phyloP scores from a whole-genome alignment of 1,140 invertebrate species.

The Drosophila baimaii region DNA sequence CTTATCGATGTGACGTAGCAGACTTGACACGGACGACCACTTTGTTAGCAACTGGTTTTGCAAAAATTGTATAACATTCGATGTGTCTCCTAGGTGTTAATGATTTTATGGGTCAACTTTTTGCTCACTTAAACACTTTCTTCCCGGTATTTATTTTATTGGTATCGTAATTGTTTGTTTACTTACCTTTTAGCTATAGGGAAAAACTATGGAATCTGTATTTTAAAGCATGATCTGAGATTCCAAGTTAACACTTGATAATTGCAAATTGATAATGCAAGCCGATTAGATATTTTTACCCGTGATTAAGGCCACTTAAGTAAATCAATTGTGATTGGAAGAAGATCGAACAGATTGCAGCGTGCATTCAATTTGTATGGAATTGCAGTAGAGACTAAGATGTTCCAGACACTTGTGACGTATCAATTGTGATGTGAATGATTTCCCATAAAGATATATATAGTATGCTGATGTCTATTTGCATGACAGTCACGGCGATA shows the following conservation, averaged over 20 bases:
- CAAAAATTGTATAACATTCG: conserved; percentile 2
- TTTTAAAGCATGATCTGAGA: neutral
- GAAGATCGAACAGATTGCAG: conserved; percentile 15
- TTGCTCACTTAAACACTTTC: conserved; percentile 16
- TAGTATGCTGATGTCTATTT: conserved; percentile 13
- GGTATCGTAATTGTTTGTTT: neutral
- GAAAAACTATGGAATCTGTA: neutral
- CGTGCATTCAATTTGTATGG: conserved; percentile 5
- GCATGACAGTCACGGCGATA: conserved; percentile 39
- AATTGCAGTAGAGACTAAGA: conserved; percentile 13
- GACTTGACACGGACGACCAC: conserved; percentile 1
- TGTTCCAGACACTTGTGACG: conserved; percentile 21
- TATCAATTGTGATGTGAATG: conserved; percentile 14
- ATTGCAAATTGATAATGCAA: neutral
- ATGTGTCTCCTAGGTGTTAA: neutral
- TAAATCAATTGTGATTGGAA: conserved; percentile 19
- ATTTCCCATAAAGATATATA: conserved; percentile 25
- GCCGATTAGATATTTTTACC: conserved; percentile 3
- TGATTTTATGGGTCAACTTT: conserved; percentile 5
- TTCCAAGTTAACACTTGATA: neutral
- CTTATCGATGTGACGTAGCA: conserved; percentile 19
- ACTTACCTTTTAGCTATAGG: no score
- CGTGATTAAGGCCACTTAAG: conserved; percentile 3
- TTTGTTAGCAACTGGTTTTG: conserved; percentile 31
- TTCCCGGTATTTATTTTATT: conserved; percentile 1